These are phyloP conservation scores for Papilio protenor DNA, from an alignment of 2,888 invertebrate species.

Conservation along the genomic window DNA sequence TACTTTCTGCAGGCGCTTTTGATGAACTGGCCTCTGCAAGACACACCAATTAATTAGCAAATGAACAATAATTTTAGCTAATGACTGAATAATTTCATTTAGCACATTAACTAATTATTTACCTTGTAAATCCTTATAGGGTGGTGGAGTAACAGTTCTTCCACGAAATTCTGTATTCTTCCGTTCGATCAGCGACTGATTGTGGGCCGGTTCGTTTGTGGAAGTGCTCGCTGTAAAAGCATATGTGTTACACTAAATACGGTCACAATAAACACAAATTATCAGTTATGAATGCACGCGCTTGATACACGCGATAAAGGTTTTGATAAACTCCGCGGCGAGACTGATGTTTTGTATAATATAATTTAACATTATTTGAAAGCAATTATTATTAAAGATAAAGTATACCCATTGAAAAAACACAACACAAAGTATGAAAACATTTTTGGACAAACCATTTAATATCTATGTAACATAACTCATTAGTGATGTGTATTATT, in stretches of 20 bases:
- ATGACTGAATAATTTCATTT: conserved; percentile 39
- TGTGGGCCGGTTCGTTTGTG: conserved; percentile 61
- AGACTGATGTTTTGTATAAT: conserved; percentile 42
- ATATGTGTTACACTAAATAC: conserved; percentile 51
- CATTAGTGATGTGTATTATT: neutral
- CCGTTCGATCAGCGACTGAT: conserved; percentile 60
- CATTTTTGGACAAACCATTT: neutral
- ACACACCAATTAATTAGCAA: conserved; percentile 48
- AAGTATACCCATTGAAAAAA: conserved; percentile 10
- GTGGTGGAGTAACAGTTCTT: conserved; percentile 67
- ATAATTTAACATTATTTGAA: conserved; percentile 27
- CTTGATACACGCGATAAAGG: conserved; percentile 72
- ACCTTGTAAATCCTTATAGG: conserved; percentile 74
- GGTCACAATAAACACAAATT: conserved; percentile 53
- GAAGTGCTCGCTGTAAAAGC: conserved; percentile 71
- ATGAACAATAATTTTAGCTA: conserved; percentile 40
- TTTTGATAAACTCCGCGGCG: conserved; percentile 62
- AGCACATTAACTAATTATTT: conserved; percentile 44
- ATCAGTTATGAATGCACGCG: conserved; percentile 70
- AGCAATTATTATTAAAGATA: conserved; percentile 24
- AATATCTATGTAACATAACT: neutral
- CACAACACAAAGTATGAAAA: neutral
- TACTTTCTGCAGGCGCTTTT: conserved; percentile 70
- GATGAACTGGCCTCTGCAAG: conserved; percentile 74
- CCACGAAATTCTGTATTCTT: conserved; percentile 63